phyloP scores from a whole-genome alignment of 2,888 invertebrate genomes.

The Actias luna region DNA sequence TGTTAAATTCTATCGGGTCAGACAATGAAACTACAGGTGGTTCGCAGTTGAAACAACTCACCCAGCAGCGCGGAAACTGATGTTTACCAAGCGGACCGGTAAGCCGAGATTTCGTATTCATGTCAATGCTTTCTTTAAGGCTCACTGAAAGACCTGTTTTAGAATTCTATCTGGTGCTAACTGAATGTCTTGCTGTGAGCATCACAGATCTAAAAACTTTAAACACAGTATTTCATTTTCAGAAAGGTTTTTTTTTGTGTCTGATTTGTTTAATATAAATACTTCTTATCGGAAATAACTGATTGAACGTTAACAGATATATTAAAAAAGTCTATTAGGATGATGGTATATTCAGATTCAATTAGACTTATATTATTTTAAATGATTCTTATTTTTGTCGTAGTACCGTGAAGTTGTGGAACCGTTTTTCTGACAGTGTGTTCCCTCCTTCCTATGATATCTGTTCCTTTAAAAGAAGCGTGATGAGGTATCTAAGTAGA shows the following conservation, averaged over 20 bases:
- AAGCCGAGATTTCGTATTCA: slow-evolving; percentile 42
- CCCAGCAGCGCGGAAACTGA: slow-evolving; percentile 12
- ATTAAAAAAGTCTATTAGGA: too few relatives aligned
- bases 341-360: too few relatives aligned
- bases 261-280: too few relatives aligned
- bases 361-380: too few relatives aligned
- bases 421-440: too few relatives aligned
- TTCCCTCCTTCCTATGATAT: too few relatives aligned
- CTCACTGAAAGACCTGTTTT: slow-evolving; percentile 41
- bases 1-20: neutral
- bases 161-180: slow-evolving; percentile 53
- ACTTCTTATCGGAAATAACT: neutral
- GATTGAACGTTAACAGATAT: too few relatives aligned
- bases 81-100: slow-evolving; percentile 8
- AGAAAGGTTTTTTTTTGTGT: neutral
- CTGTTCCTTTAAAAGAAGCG: too few relatives aligned
- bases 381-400: too few relatives aligned
- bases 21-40: neutral
- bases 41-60: slow-evolving; percentile 2
- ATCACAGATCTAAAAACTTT: slow-evolving; percentile 25
- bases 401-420: too few relatives aligned
- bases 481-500: too few relatives aligned
- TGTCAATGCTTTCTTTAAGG: slow-evolving; percentile 50
- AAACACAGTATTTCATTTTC: neutral
- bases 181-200: slow-evolving; percentile 34